phyloP scores from a whole-genome alignment of 2,113 vertebrate genomes.

The mouse (Mus musculus) region GRCm39 chr6:87569501-87570000 shows the following conservation, averaged over 20 bases:
- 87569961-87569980: no score
- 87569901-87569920: not conserved
- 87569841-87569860: not conserved
- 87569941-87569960: no score
- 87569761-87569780: not conserved
- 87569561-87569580: not conserved
- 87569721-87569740: no score
- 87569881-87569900: not conserved
- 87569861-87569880: not conserved
- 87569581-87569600: not conserved
- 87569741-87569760: not conserved
- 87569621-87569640: not conserved
- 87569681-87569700: not conserved
- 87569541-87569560: no score
- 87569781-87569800: not conserved
- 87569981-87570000: no score
- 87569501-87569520: no score
- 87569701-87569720: no score
- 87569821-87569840: not conserved
- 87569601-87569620: fast-evolving
- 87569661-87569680: not conserved
- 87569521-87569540: no score
- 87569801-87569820: not conserved
- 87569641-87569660: not conserved
- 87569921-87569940: not conserved